Percentiles rank a stretch among this genome's conserved stretches.
Evolutionary conservation across 2,797 vertebrate genomes (phyloP).

Genomic region (Otus scops): DNA sequence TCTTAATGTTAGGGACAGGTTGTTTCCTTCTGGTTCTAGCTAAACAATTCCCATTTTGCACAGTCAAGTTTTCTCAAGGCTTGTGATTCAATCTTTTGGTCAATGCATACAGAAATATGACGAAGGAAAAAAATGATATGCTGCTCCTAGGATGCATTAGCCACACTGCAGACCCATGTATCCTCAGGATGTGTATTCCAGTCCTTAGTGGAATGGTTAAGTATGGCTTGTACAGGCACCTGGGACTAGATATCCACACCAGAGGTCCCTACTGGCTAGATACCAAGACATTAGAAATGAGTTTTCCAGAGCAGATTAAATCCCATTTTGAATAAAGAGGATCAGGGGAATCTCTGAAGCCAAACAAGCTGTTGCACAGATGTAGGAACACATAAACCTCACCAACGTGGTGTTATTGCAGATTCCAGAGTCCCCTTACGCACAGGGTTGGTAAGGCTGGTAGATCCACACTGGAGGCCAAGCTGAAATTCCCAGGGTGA

Average conservation of each 20-base stretch:
- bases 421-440: neutral
- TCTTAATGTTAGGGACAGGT: neutral
- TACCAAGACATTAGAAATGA: neutral
- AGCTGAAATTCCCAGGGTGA: neutral
- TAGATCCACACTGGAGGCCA: neutral
- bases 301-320: neutral
- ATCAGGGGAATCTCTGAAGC: neutral
- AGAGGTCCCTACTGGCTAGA: neutral
- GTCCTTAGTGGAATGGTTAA: neutral
- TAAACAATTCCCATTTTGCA: neutral
- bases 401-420: neutral
- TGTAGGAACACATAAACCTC: neutral
- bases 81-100: neutral
- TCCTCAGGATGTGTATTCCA: neutral
- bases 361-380: neutral
- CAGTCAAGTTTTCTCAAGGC: neutral
- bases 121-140: neutral
- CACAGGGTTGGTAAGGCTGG: neutral
- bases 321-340: neutral
- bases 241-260: neutral
- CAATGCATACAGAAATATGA: neutral
- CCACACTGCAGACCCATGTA: rapidly evolving
- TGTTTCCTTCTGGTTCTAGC: neutral
- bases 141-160: rapidly evolving
- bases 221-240: neutral